Evolutionary conservation across 1,140 invertebrate species (phyloP), one percentile per base, ranked within the genome.

Genomic region (Argopecten irradians): DNA sequence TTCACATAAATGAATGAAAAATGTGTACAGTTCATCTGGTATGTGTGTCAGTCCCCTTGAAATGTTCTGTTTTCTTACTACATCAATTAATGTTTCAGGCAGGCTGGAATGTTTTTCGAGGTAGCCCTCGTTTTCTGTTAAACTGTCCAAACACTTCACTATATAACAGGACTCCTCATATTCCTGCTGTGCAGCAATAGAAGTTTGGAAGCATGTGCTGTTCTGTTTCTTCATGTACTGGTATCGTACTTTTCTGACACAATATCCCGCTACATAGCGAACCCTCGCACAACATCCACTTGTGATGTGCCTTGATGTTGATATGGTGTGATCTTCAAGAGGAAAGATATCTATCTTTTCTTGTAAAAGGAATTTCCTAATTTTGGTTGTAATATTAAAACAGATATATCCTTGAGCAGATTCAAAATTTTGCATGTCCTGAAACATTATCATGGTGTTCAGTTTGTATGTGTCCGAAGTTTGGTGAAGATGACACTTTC

Each of bases 371-470:
- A 83, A 84, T 46, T 88, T 84, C 34, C 87, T 84, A 13, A 88
- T 85, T 33, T 36, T 36, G 43, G 28, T 22, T 34, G 33, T 55
- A 5, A 88, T 46, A 0, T 43, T 33, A 28, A 84, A 88, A 34
- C 35, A 41, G n/a, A 88, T 84, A 34, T 88, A 41, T 33, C 46
- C 43, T n/a, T 88, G 83, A 43, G 84, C 87, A 32, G 84, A 8
- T 22, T 34, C 28, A 55, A 88, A 88, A 5, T 28, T 39, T 13
- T 82, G 84, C 33, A 19, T 83, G 46, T 43, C 43, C 34, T 88
- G 82, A 88, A 88, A 88, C 8, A 88, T 22, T 7, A 41, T 11
- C 9, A 88, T 32, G 84, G 82, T 41, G 8, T 84, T 19, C 41
- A 84, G 34, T 43, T 33, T 41, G 28, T 83, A 85, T 41, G 84